Evolutionary conservation across 2,113 vertebrate genomes (phyloP), one percentile per base, ranked within the genome.

Genomic region (Hylia prasina): DNA sequence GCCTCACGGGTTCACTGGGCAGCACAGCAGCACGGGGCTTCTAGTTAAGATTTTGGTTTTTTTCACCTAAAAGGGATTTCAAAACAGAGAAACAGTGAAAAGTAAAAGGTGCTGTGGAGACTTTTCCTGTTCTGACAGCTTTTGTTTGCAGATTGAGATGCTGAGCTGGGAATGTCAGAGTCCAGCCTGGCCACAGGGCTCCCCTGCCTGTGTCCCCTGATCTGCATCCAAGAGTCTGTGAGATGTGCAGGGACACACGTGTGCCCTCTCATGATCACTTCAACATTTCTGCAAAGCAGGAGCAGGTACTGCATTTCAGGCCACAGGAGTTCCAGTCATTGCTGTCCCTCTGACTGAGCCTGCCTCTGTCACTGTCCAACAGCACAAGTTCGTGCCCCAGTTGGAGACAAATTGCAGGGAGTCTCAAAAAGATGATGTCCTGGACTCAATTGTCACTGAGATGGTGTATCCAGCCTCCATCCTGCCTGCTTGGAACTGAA

Each of bases 1-100:
- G 39, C 31, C 69, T n/a, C 1, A 0, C 4, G 39, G 33, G 13
- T 7, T 86, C 3, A 0, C 35, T 28, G 39, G 21, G n/a, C 23
- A 42, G 37, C 58, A 82, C 33, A 91, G 70, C 65, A 27, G 3
- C 8, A 20, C 0, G 0, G 37, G 28, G 35, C 8, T 69, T 4
- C 79, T 76, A 54, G 56, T 44, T 31, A 7, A 37, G 8, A 7
- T 72, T 50, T n/a, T 56, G 16, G 10, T 44, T 80, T 28, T 18
- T 25, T 65, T 23, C 39, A 37, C 22, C 19, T 28, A 18, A 76
- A 64, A 85, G 14, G 45, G 40, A 56, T 22, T 69, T 13, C 8
- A 40, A 68, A 45, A 54, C 23, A 42, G 9, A 39, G 25, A 50
- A 16, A 1, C 0, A 6, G 4, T 8, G 18, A 39, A 56, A 33